Evolutionary conservation across 64 coral and sea anemone species (phyloP).

Genomic region (Astreopora myriophthalma): DNA sequence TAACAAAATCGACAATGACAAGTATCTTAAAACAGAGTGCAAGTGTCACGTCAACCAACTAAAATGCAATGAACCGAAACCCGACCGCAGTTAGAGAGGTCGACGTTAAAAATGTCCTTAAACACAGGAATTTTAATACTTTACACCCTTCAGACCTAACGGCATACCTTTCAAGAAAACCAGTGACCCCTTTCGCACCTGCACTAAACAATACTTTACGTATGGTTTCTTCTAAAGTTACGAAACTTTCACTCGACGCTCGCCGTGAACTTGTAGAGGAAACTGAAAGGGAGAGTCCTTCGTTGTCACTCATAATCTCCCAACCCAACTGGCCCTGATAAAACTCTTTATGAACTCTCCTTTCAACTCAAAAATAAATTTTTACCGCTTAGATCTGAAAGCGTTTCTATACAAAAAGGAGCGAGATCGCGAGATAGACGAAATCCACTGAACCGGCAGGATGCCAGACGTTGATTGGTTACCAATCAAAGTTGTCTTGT

Average conservation of each 20-base stretch:
- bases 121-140: constrained; percentile 9
- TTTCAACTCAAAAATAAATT: neutral
- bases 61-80: constrained; percentile 27
- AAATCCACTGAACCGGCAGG: neutral
- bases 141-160: constrained; percentile 20
- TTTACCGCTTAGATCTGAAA: neutral
- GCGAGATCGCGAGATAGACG: neutral
- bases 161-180: constrained; percentile 59
- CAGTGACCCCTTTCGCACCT: constrained; percentile 12
- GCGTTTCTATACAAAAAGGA: neutral
- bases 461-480: constrained; percentile 33
- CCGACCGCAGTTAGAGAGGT: neutral
- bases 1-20: constrained; percentile 45
- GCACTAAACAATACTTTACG: constrained; percentile 58
- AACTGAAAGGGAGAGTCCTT: constrained; percentile 13
- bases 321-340: neutral
- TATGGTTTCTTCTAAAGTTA: constrained; percentile 73
- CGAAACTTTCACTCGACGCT: constrained; percentile 55
- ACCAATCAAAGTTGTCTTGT: neutral
- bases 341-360: neutral
- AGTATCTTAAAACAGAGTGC: neutral
- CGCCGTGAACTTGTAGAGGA: constrained; percentile 60
- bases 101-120: neutral
- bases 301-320: constrained; percentile 40
- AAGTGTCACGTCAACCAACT: constrained; percentile 23